Evolutionary conservation across 2,797 vertebrate genomes (phyloP).

Genomic region (Paratrypauchen microcephalus): DNA sequence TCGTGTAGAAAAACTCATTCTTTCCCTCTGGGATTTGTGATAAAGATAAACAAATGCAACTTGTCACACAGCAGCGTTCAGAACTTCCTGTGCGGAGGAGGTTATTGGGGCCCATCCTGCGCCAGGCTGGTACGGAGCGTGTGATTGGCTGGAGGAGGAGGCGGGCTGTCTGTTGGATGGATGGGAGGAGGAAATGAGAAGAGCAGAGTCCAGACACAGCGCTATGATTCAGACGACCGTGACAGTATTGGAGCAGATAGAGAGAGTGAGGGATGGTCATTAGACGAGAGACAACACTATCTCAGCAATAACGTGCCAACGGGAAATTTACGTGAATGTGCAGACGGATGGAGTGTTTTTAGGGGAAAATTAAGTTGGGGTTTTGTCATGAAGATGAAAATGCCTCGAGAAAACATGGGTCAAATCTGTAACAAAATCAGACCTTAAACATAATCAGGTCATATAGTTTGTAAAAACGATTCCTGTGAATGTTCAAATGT

Average conservation of each 20-base stretch:
- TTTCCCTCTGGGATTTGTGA: slow-evolving; percentile 59
- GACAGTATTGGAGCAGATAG: slow-evolving; percentile 28
- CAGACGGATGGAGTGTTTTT: not conserved
- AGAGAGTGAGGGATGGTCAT: slow-evolving; percentile 29
- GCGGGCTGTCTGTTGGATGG: slow-evolving; percentile 61
- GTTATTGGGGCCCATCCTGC: slow-evolving; percentile 51
- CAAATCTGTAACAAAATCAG: too few species aligned
- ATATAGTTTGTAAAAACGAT: too few species aligned
- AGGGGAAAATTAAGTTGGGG: not conserved
- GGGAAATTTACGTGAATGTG: not conserved
- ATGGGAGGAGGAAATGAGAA: slow-evolving; percentile 72
- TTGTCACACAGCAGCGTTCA: slow-evolving; percentile 64
- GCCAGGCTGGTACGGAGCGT: slow-evolving; percentile 48
- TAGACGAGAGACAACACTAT: slow-evolving; percentile 16
- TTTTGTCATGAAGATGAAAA: too few species aligned
- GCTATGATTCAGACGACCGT: slow-evolving; percentile 32
- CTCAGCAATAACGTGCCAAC: not conserved
- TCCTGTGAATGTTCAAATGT: too few species aligned
- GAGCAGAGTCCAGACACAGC: slow-evolving; percentile 36
- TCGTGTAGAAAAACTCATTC: slow-evolving; percentile 46
- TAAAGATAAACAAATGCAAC: slow-evolving; percentile 60
- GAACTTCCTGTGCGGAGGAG: slow-evolving; percentile 55
- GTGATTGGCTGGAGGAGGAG: slow-evolving; percentile 42
- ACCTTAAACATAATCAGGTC: too few species aligned
- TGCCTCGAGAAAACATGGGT: too few species aligned